Percentiles rank a stretch among this genome's conserved stretches.
phyloP scores from a whole-genome alignment of 2,888 invertebrate species.

The Aquatica leii region DNA sequence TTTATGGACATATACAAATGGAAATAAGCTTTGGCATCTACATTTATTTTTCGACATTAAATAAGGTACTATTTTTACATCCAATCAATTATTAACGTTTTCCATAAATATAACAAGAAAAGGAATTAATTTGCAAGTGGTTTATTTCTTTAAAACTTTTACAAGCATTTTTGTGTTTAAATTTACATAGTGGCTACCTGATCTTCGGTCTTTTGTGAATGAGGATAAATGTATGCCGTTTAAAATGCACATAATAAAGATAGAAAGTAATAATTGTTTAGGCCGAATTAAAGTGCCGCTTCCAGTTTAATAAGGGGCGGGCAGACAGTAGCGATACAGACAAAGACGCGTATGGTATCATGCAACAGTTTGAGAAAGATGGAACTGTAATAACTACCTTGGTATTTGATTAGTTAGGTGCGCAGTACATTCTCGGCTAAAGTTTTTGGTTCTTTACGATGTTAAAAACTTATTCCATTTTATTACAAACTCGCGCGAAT shows the following conservation, averaged over 20 bases:
- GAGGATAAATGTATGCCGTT: constrained; percentile 17
- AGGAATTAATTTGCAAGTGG: constrained; percentile 41
- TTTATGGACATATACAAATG: too few relatives aligned
- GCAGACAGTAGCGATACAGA: constrained; percentile 54
- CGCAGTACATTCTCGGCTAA: constrained; percentile 39
- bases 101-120: constrained; percentile 29
- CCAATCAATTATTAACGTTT: constrained; percentile 14
- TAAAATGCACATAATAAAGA: constrained; percentile 41
- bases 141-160: constrained; percentile 37
- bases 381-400: constrained; percentile 51
- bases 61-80: too few relatives aligned
- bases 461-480: constrained; percentile 20
- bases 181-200: constrained; percentile 44
- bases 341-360: constrained; percentile 35
- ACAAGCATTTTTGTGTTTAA: constrained; percentile 41
- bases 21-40: too few relatives aligned
- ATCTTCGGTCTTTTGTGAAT: constrained; percentile 28
- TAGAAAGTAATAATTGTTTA: constrained; percentile 56
- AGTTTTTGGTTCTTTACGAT: constrained; percentile 24
- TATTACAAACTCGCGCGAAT: background rate
- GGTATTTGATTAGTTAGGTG: constrained; percentile 56
- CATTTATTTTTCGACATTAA: too few relatives aligned
- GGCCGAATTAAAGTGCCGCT: constrained; percentile 57
- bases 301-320: constrained; percentile 58
- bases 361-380: constrained; percentile 41